phyloP scores from a whole-genome alignment of 1,140 invertebrate species.

The Rhyzopertha dominica region DNA sequence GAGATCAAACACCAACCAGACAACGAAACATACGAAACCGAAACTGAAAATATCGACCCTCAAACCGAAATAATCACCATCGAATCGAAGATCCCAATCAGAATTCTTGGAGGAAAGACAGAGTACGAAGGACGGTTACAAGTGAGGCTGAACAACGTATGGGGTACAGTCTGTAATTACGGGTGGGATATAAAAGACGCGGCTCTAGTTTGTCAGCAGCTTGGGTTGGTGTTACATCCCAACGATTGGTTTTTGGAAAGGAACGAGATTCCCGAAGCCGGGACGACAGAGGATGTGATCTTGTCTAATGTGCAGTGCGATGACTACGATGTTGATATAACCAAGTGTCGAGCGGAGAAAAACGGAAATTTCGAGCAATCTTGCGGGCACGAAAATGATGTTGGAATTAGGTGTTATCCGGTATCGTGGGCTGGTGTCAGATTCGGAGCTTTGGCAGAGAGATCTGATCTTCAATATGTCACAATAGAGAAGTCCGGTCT shows the following conservation, averaged over 20 bases:
- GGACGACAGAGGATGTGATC: conserved; percentile 69
- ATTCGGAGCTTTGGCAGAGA: conserved; percentile 80
- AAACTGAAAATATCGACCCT: conserved; percentile 46
- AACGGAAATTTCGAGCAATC: conserved; percentile 80
- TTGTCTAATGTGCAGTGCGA: conserved; percentile 86
- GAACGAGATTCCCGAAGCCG: conserved; percentile 72
- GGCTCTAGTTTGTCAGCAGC: conserved; percentile 89
- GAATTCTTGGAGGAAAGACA: conserved; percentile 70
- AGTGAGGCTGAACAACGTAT: conserved; percentile 73
- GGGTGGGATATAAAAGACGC: conserved; percentile 92
- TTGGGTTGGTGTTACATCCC: conserved; percentile 89
- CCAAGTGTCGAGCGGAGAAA: conserved; percentile 75
- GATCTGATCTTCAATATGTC: conserved; percentile 81
- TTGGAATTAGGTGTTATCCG: conserved; percentile 82
- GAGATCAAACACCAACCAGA: conserved; percentile 58
- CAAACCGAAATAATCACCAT: conserved; percentile 52
- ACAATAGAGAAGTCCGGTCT: conserved; percentile 89
- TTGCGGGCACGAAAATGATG: conserved; percentile 81
- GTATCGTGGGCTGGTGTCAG: conserved; percentile 89
- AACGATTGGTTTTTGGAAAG: conserved; percentile 83
- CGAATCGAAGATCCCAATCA: conserved; percentile 59
- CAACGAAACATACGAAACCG: conserved; percentile 57
- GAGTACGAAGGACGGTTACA: conserved; percentile 75
- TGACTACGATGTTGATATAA: conserved; percentile 88
- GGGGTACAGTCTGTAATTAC: conserved; percentile 97